Base-by-base conservation (phyloP, 2,113 vertebrate species). In the Heliornis fulica region DNA sequence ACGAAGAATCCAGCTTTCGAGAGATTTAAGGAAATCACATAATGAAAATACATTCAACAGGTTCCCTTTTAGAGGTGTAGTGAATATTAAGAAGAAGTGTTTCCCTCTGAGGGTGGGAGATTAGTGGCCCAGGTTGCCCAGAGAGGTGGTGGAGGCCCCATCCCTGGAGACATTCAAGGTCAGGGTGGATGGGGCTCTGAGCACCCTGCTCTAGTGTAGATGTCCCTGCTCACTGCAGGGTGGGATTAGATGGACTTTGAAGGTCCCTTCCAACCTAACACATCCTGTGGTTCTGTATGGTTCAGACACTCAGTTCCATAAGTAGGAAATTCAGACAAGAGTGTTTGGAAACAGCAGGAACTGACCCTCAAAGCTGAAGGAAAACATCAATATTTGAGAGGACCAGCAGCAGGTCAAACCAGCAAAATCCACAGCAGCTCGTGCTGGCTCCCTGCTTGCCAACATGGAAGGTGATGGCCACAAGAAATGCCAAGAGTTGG, bases 401-500 rank as follows among this genome's bases (percentile, higher is more conserved):
- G 34, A 22, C 10, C 3, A 38, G 18, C 13, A 46, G 7, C 14
- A 7, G 48, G 1, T 15, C 17, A 34, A 28, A 43, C 4, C 38
- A 17, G 48, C 2, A 0, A 1, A 2, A 4, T 1, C 34, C 14
- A 13, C 22, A 23, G 11, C 68, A 31, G 25, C 3, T 38, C 3
- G 9, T 9, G 13, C 79, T 0, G 3, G 32, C 3, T 45, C 61
- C 54, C 36, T 6, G 34, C 68, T 79, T 4, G 0, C 60, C 60
- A 2, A 0, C 17, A 1, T 4, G 38, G 57, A 20, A 13, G 74
- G 6, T 1, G 26, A 36, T 0, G 3, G 50, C 9, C 7, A 1
- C 22, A 1, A 43, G 56, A 41, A 45, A 23, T 1, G 3, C 7
- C 15, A 15, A 3, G 56, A 41, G 36, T 1, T 19, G 17, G 18